phyloP scores from a whole-genome alignment of 2,797 vertebrate genomes.

The Danio aesculapii region DNA sequence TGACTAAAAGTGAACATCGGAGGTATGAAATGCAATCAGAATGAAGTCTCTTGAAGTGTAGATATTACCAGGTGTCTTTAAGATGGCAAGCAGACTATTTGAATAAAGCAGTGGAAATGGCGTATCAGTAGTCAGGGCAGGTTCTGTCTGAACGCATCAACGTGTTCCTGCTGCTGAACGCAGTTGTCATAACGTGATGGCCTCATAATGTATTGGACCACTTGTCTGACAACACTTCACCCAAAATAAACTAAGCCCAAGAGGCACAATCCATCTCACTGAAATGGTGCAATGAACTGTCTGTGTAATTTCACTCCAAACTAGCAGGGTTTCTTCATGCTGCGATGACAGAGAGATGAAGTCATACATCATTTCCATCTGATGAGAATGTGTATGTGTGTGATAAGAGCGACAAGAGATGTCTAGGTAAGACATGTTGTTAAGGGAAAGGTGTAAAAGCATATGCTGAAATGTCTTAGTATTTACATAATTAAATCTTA shows the following conservation, averaged over 20 bases:
- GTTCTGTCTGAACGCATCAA: slow-evolving; percentile 44
- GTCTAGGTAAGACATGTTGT: background rate
- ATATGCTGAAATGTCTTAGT: background rate
- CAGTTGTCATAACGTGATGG: slow-evolving; percentile 45
- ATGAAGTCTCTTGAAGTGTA: background rate
- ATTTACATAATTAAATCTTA: background rate
- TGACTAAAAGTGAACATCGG: background rate
- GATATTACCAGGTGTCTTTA: slow-evolving; percentile 6
- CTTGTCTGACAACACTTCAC: slow-evolving; percentile 54
- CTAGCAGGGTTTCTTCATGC: slow-evolving; percentile 18
- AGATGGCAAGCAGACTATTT: background rate
- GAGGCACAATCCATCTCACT: slow-evolving; percentile 55
- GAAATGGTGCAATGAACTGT: slow-evolving; percentile 56
- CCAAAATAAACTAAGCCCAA: slow-evolving; percentile 55
- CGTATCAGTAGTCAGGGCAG: slow-evolving; percentile 40
- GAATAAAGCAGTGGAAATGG: slow-evolving; percentile 15
- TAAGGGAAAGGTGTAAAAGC: background rate
- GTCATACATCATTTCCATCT: slow-evolving; percentile 58
- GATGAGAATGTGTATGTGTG: slow-evolving; percentile 46
- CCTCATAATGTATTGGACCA: slow-evolving; percentile 43
- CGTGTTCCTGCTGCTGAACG: slow-evolving; percentile 35
- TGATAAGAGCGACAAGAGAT: background rate
- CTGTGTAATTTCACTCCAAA: slow-evolving; percentile 49
- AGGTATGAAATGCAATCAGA: slow-evolving; percentile 1
- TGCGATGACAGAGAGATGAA: slow-evolving; percentile 54